Evolutionary conservation across 2,888 invertebrate species (phyloP).

Genomic region (Argyresthia albistria): DNA sequence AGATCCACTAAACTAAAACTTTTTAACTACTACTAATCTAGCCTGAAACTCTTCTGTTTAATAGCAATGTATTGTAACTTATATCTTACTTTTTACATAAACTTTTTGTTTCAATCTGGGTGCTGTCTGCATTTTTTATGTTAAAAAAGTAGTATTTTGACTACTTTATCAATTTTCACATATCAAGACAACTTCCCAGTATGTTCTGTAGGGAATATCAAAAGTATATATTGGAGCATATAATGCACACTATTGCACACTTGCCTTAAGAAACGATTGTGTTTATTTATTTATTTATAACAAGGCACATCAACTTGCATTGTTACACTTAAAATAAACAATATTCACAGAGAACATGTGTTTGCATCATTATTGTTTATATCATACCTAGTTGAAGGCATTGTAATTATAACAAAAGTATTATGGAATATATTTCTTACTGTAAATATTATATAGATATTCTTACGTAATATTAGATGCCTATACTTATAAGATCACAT

Average conservation of each 20-base stretch:
- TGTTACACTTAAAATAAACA: too few species aligned
- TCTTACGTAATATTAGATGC: background rate
- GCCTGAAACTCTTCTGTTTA: too few species aligned
- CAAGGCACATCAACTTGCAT: too few species aligned
- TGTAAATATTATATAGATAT: constrained; percentile 9
- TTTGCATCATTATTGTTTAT: too few species aligned
- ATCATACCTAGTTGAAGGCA: too few species aligned
- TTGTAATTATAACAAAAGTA: too few species aligned
- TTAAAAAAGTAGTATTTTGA: background rate
- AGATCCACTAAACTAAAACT: too few species aligned
- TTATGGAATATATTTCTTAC: background rate
- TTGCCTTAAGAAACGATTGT: constrained; percentile 20
- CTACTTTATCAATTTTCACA: background rate
- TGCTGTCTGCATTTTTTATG: constrained; percentile 24
- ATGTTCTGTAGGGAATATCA: background rate
- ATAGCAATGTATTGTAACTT: background rate
- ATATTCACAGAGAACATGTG: too few species aligned
- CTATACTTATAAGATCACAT: constrained; percentile 12
- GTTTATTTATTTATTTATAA: too few species aligned
- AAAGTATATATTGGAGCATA: constrained; percentile 26
- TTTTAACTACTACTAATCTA: too few species aligned
- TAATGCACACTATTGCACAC: constrained; percentile 48
- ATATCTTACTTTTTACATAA: background rate
- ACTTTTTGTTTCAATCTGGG: constrained; percentile 12
- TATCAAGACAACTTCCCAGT: constrained; percentile 9